A percentile compares a stretch with the other conserved stretches of the same genome.
These are phyloP conservation scores for Dyspetes luteomarginatus DNA, from an alignment of 2,888 invertebrate genomes.

Conservation along the genomic window DNA sequence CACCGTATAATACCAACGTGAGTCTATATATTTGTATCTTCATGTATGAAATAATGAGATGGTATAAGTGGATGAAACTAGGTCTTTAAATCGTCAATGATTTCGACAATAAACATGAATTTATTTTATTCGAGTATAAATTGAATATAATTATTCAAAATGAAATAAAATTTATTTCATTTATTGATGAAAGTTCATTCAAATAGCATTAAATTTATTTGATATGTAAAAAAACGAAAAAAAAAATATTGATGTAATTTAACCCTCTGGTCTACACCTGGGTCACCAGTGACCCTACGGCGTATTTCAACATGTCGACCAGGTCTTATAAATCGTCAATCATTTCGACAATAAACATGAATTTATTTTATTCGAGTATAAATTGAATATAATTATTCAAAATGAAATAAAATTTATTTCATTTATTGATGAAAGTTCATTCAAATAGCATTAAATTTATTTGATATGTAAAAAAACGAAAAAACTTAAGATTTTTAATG, in stretches of 20 bases:
- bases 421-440: too few species aligned
- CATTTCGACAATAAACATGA: neutral
- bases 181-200: too few species aligned
- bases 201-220: too few species aligned
- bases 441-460: too few species aligned
- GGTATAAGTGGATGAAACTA: conserved; percentile 1
- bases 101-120: neutral
- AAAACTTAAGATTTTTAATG: too few species aligned
- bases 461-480: too few species aligned
- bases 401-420: too few species aligned
- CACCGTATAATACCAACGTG: conserved; percentile 10
- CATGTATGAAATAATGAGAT: neutral
- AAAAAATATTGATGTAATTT: neutral
- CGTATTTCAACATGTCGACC: too few species aligned
- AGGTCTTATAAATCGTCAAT: neutral
- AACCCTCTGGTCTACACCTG: too few species aligned
- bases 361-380: neutral
- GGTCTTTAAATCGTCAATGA: neutral
- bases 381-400: neutral
- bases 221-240: too few species aligned
- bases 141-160: neutral
- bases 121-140: neutral
- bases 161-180: too few species aligned
- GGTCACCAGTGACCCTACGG: too few species aligned
- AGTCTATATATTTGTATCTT: neutral